Evolutionary conservation across 1,140 invertebrate genomes (phyloP), one percentile per base, ranked within the genome.

Genomic region (Macrocentrus cingulum): DNA sequence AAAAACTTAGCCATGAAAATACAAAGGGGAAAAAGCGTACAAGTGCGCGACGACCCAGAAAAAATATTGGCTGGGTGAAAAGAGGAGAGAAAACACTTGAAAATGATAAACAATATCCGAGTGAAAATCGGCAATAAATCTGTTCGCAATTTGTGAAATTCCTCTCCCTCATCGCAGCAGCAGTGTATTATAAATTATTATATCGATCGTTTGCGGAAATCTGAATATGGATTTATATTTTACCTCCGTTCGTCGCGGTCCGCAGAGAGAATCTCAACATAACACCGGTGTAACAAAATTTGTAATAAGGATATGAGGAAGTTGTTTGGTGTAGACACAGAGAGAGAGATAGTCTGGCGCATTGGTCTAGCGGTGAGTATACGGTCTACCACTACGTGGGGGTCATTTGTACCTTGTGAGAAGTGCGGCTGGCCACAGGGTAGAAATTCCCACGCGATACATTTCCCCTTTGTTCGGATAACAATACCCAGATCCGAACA

Each of bases 261-360:
- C 25, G 25, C 9, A 29, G 25, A 29, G 25, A 29, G 25, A 29
- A 9, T 5, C 4, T 29, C n/a, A n/a, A n/a, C 19, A 32, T 15
- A 29, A 49, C n/a, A 32, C 32, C 25, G 13, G n/a, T 29, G 9
- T 29, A 49, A 16, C 19, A 18, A 13, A 39, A n/a, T 39, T 39
- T 15, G 36, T 39, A 39, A 39, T 39, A 29, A 34, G 25, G 46
- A 49, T 49, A 23, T 49, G 46, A 49, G 46, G 46, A 49, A 15
- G 25, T 29, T 49, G 46, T 4, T 29, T 49, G 25, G 46, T n/a
- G n/a, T n/a, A n/a, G n/a, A n/a, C n/a, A n/a, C n/a, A n/a, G n/a
- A n/a, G n/a, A n/a, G n/a, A n/a, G n/a, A 16, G 13, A 29, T 49
- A 49, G 32, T 48, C 22, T 32, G 16, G 11, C 16, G 46, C 46